Conservation (phyloP, 2,113 vertebrate species). For the Kobus ellipsiprymnus region DNA sequence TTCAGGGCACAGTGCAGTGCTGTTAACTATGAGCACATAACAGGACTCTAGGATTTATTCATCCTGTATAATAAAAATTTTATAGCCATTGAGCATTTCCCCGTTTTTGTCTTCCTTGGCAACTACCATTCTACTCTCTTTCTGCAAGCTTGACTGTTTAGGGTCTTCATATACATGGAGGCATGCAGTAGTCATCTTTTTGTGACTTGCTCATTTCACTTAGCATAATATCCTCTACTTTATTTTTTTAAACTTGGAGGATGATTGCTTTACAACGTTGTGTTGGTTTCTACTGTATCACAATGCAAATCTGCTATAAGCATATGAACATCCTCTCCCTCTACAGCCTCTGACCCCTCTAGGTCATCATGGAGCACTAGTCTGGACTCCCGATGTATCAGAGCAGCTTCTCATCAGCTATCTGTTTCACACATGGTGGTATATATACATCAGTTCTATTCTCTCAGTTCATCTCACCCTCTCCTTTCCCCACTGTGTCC, state of each 20-base stretch:
- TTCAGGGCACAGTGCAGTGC: background rate
- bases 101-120: no score
- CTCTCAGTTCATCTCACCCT: background rate
- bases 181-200: background rate
- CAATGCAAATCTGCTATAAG: background rate
- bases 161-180: background rate
- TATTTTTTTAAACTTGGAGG: background rate
- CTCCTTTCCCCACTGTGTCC: background rate
- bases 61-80: background rate
- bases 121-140: background rate
- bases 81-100: background rate
- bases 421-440: background rate
- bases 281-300: background rate
- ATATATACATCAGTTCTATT: accelerated
- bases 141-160: background rate
- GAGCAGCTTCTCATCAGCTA: background rate
- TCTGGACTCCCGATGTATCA: background rate
- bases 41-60: background rate
- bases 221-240: background rate
- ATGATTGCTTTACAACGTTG: background rate
- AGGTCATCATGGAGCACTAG: background rate
- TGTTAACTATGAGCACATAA: background rate
- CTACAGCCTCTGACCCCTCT: background rate
- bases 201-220: background rate
- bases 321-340: background rate